These are phyloP conservation scores for Chinchilla lanigera DNA, from an alignment of 2,113 vertebrate genomes.

Conservation along the genomic window DNA sequence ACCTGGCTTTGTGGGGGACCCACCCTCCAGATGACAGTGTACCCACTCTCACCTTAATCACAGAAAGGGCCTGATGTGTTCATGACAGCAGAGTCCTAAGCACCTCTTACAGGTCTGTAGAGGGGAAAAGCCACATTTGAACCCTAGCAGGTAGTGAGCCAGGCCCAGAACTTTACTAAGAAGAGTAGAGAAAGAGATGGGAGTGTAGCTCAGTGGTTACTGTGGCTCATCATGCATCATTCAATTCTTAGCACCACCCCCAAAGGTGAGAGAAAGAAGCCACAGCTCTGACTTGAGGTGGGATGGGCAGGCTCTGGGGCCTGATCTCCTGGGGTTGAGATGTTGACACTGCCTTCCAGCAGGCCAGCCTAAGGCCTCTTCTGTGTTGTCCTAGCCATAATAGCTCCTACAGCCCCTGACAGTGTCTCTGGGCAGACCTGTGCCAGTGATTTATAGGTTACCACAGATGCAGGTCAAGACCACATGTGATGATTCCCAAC, in stretches of 20 bases:
- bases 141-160: background rate
- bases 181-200: background rate
- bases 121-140: background rate
- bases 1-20: background rate
- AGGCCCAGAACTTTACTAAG: slow-evolving; percentile 27
- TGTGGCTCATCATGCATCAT: rapidly evolving
- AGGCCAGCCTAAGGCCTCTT: background rate
- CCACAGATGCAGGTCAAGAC: background rate
- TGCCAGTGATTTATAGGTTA: background rate
- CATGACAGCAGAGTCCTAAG: background rate
- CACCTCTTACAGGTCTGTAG: background rate
- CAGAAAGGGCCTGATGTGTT: background rate
- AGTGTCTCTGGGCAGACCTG: background rate
- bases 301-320: too few relatives aligned
- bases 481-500: background rate
- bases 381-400: background rate
- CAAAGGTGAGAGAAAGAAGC: background rate
- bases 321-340: background rate
- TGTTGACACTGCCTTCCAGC: background rate
- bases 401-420: background rate
- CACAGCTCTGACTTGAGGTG: background rate
- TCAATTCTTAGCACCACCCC: background rate
- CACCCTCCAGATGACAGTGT: background rate
- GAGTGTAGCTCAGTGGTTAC: background rate
- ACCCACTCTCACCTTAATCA: background rate